phyloP scores from a whole-genome alignment of 2,888 invertebrate genomes.

The Icerya purchasi region DNA sequence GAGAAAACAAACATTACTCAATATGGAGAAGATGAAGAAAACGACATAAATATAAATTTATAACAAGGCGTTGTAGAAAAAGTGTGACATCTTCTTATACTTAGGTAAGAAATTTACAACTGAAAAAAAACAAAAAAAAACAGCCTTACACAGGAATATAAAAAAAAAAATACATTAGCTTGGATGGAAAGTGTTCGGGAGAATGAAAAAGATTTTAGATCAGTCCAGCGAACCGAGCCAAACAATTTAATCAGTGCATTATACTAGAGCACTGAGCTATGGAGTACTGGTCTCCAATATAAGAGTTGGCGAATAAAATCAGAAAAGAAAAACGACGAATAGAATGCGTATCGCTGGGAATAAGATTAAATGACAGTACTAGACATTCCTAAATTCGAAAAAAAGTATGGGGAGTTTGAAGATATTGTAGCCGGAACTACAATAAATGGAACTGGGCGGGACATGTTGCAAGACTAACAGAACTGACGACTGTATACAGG shows the following conservation, averaged over 20 bases:
- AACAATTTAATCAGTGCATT: not conserved
- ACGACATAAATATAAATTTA: no score
- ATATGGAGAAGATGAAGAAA: no score
- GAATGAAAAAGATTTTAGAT: not conserved
- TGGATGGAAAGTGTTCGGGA: not conserved
- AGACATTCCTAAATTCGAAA: not conserved
- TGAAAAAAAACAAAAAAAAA: no score
- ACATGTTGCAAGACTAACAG: not conserved
- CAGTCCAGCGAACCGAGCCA: not conserved
- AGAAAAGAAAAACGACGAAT: not conserved
- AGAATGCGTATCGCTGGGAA: not conserved
- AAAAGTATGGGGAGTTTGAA: not conserved
- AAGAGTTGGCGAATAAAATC: not conserved
- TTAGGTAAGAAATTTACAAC: no score
- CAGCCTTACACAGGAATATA: no score
- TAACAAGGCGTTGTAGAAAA: no score
- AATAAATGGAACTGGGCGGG: not conserved
- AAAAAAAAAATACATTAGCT: not conserved
- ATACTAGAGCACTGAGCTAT: not conserved
- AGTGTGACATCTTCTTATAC: no score
- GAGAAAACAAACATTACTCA: no score
- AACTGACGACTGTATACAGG: not conserved
- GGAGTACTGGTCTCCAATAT: not conserved
- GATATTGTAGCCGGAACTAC: not conserved
- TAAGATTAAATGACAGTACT: not conserved